Evolutionary conservation across 1,140 invertebrate species (phyloP).

Genomic region (Stegodyphus mimosarum): DNA sequence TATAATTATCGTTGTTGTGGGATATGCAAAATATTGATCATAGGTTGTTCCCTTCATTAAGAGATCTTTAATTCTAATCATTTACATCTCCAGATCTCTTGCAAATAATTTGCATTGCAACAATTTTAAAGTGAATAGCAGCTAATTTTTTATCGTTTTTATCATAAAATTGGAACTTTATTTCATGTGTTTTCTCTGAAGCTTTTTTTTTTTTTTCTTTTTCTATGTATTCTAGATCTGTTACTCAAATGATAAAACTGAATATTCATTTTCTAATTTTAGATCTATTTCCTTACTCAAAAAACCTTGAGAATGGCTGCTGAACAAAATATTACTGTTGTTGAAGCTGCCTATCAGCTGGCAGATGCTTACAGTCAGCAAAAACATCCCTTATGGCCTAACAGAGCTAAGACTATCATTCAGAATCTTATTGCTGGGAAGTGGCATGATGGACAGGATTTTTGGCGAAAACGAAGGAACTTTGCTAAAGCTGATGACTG

Average conservation of each 20-base stretch:
- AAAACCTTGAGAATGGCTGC: slow-evolving; percentile 18
- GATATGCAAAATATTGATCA: too few species aligned
- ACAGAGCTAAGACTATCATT: slow-evolving; percentile 28
- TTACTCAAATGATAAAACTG: background rate
- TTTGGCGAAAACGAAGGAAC: slow-evolving; percentile 50
- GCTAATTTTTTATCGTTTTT: too few species aligned
- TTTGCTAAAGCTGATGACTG: slow-evolving; percentile 42
- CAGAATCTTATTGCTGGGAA: slow-evolving; percentile 19
- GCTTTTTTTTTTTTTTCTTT: too few species aligned
- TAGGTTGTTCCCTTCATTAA: too few species aligned
- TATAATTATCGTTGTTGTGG: too few species aligned
- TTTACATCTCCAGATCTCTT: too few species aligned
- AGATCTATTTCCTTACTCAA: slow-evolving; percentile 51
- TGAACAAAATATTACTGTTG: slow-evolving; percentile 40
- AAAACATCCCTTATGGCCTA: slow-evolving; percentile 47
- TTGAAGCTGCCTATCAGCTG: slow-evolving; percentile 34
- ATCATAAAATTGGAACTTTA: too few species aligned
- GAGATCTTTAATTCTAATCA: too few species aligned
- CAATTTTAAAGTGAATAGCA: too few species aligned
- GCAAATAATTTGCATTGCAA: too few species aligned
- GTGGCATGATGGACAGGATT: slow-evolving; percentile 47
- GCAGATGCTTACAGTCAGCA: slow-evolving; percentile 20
- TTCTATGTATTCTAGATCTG: too few species aligned
- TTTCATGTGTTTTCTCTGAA: too few species aligned
- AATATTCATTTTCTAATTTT: background rate